Evolutionary conservation across 2,113 vertebrate species (phyloP), one percentile per base, ranked within the genome.

Genomic region (Hemiscyllium ocellatum): DNA sequence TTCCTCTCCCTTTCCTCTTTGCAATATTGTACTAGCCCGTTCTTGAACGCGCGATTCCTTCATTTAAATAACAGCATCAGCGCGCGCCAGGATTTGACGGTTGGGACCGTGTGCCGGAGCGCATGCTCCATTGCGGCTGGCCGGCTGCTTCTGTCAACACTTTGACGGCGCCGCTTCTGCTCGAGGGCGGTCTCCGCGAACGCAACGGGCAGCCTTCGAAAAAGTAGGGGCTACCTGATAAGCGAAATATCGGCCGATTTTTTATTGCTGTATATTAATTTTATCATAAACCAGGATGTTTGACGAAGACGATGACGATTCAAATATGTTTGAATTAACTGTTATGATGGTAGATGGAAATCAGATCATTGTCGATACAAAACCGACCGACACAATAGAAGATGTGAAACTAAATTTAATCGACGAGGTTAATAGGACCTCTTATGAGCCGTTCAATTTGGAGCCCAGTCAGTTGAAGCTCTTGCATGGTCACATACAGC

Each of bases 31-130:
- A 52, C 13, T 52, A 3, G 8, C 1, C 24, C 2, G 33, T 10
- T 10, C 86, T 22, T 17, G 29, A 61, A 56, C 56, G 56, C 56
- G 87, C 26, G 33, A 33, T 15, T 13, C 26, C 87, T 20, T 65
- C 33, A 93, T 93, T 93, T 93, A 66, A 93, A 93, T 93, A 93
- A 93, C 89, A 22, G 89, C n/a, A n/a, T 83, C 80, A n/a, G 56
- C 89, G 5, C 89, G 33, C 29, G 89, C 89, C 33, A 8, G 4
- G 7, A 1, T 56, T 20, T 33, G n/a, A n/a, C 89, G 15, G 89
- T 93, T 93, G 61, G 89, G 3, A 5, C 52, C 52, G 29, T 52
- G 85, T 87, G 85, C 22, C 47, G 47, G 85, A 29, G 22, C 47
- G 42, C 85, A 52, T 52, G 85, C 85, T 87, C 80, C n/a, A 19